These are phyloP conservation scores for Diarsia mendica DNA, from an alignment of 2,888 invertebrate species.

Conservation along the genomic window DNA sequence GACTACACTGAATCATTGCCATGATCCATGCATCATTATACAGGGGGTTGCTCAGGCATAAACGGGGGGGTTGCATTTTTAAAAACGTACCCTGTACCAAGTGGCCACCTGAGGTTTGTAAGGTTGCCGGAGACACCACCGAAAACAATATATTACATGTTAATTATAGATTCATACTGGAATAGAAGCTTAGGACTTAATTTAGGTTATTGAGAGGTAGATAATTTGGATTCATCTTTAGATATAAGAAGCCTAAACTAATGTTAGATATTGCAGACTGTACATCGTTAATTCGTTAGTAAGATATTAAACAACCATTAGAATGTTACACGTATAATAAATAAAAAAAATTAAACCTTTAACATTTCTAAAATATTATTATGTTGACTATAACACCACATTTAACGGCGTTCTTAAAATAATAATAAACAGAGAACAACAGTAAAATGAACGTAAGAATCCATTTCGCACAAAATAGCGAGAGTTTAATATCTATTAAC, in stretches of 20 bases:
- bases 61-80: conserved; percentile 68
- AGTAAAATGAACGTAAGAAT: conserved; percentile 26
- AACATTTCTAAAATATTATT: neutral
- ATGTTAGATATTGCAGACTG: neutral
- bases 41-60: conserved; percentile 54
- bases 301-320: conserved; percentile 14
- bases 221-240: neutral
- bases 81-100: conserved; percentile 96
- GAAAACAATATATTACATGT: conserved; percentile 87
- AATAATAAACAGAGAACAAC: conserved; percentile 29
- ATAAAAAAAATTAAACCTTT: neutral
- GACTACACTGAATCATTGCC: conserved; percentile 62
- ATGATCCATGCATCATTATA: conserved; percentile 70
- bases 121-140: conserved; percentile 86
- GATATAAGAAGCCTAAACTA: neutral
- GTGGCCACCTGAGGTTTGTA: conserved; percentile 95
- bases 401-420: conserved; percentile 31
- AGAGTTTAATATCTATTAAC: conserved; percentile 5
- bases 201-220: conserved; percentile 37
- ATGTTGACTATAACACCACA: neutral
- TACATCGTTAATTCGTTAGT: conserved; percentile 18
- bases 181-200: conserved; percentile 53
- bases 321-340: conserved; percentile 19
- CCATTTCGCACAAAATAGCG: conserved; percentile 32
- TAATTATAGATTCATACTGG: conserved; percentile 68